Conservation (phyloP, 2,113 vertebrate species). For the Melanerpes formicivorus region DNA sequence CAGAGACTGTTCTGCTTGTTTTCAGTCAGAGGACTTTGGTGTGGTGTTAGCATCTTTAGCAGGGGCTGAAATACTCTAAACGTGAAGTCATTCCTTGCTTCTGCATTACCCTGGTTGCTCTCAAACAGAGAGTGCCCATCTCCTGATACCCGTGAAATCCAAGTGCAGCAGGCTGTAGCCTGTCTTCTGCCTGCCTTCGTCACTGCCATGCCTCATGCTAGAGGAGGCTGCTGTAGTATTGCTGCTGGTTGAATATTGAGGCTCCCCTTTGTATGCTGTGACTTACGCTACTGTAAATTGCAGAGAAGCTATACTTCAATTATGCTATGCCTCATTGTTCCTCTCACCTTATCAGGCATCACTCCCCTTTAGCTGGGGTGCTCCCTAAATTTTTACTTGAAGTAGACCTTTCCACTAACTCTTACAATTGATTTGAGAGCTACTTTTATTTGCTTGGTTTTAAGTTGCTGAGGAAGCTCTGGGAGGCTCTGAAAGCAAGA, state of each 20-base stretch:
- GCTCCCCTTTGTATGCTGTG: not conserved
- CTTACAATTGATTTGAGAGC: not conserved
- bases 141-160: not conserved
- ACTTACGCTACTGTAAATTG: not conserved
- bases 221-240: not conserved
- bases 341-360: not conserved
- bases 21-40: not conserved
- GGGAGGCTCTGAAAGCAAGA: not conserved
- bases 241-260: not conserved
- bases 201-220: not conserved
- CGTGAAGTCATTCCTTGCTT: not conserved
- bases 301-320: too few relatives aligned
- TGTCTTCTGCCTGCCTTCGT: conserved; percentile 1
- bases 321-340: not conserved
- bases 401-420: not conserved
- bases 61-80: not conserved
- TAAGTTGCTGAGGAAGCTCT: not conserved
- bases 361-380: not conserved
- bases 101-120: conserved; percentile 1
- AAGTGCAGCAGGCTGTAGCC: not conserved
- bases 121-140: not conserved
- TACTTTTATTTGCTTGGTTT: not conserved
- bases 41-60: not conserved
- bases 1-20: conserved; percentile 10
- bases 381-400: not conserved